These are phyloP conservation scores for Carlito syrichta DNA, from an alignment of 2,113 vertebrate genomes.

Conservation along the genomic window DNA sequence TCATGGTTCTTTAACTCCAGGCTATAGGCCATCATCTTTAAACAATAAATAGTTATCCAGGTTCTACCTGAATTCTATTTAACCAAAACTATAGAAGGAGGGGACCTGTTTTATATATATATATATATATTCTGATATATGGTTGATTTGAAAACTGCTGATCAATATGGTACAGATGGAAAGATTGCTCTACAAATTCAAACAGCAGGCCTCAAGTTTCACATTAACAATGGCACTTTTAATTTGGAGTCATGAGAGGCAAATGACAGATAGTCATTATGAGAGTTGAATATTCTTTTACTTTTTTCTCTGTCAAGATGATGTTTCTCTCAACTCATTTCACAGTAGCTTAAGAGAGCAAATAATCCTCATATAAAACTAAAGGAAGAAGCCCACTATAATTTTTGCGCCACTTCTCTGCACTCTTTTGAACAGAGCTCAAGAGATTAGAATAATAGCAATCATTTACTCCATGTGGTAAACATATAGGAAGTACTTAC, in stretches of 20 bases:
- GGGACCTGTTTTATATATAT: neutral
- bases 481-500: neutral
- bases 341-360: neutral
- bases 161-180: neutral
- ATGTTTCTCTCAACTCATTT: constrained; percentile 41
- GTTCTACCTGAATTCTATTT: neutral
- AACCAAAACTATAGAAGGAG: neutral
- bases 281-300: neutral
- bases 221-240: neutral
- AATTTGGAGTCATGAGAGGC: neutral
- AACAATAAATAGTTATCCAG: neutral
- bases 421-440: neutral
- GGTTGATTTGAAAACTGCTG: neutral
- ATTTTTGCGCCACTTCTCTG: neutral
- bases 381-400: neutral
- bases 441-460: neutral
- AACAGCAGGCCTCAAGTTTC: neutral
- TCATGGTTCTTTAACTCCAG: neutral
- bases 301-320: neutral
- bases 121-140: neutral
- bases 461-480: neutral
- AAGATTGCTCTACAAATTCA: neutral
- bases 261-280: neutral
- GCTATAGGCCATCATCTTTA: neutral
- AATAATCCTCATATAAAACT: neutral